Base-by-base conservation (phyloP, 2,888 invertebrate genomes). In the Anoncus sp. region DNA sequence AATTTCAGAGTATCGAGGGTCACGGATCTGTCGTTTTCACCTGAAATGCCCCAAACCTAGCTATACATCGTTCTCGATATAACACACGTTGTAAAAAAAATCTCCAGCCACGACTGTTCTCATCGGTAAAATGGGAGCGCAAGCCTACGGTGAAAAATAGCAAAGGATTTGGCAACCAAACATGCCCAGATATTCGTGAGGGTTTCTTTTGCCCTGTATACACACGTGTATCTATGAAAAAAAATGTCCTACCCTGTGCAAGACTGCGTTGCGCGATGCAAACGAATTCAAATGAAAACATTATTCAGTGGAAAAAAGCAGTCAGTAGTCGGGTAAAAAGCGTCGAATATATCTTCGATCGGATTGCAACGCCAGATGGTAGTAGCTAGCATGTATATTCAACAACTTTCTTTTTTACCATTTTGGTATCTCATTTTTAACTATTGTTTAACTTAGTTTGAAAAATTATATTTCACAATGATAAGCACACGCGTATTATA, bases 151-250 rank as follows among this genome's bases (percentile, higher is more conserved):
- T 72, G 67, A 77, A 63, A 67, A 69, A 73, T 71, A 53, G 70
- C 43, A 45, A 7, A 38, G 70, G 74, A 70, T 77, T 77, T 65
- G 65, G 74, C 77, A 53, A 62, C 59, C 40, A 49, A 38, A 60
- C 60, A 38, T 20, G 49, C 16, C 47, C 31, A 55, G 20, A 67
- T 12, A 16, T 7, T 55, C 49, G 31, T 24, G 20, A 59, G 59
- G 45, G 16, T 53, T 47, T 24, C 49, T 77, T 62, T 74, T 60
- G 24, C 45, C 31, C 20, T 55, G 27, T 40, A n/a, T n/a, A 16
- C 40, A 53, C 65, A 47, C 27, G 14, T 59, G 40, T 60, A 60
- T 45, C 14, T 14, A n/a, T 16, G 47, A 65, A 70, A 65, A 65
- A 70, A 62, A 62, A 40, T 35, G 27, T 55, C 18, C 31, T 4